Evolutionary conservation across 1,140 invertebrate genomes (phyloP).

Genomic region (Drosophila persimilis): DNA sequence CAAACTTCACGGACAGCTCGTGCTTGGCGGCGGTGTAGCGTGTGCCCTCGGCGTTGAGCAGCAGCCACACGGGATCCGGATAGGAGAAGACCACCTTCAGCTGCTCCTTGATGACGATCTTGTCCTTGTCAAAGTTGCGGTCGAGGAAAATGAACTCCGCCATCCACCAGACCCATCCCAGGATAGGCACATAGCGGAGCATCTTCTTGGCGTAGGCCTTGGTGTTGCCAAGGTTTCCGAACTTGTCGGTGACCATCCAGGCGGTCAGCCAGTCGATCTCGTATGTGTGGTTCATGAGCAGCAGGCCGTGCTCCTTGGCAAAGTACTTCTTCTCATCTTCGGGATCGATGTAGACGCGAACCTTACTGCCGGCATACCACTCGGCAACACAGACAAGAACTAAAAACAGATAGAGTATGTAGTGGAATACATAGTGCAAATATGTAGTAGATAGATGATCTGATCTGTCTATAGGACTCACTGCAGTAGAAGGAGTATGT

Average conservation of each 20-base stretch:
- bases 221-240: conserved; percentile 91
- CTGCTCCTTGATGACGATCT: conserved; percentile 90
- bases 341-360: conserved; percentile 90
- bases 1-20: conserved; percentile 93
- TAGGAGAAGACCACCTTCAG: conserved; percentile 92
- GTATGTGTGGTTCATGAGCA: conserved; percentile 97
- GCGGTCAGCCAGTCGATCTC: conserved; percentile 97
- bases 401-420: conserved; percentile 74
- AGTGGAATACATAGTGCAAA: not conserved
- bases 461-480: conserved; percentile 86
- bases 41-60: conserved; percentile 97
- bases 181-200: conserved; percentile 93
- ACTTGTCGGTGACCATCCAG: conserved; percentile 92
- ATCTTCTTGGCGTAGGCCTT: conserved; percentile 97
- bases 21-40: conserved; percentile 95
- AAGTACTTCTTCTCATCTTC: conserved; percentile 90
- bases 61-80: conserved; percentile 93
- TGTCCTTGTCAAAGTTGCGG: conserved; percentile 95
- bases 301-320: conserved; percentile 94
- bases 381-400: conserved; percentile 95
- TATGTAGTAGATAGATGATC: too few relatives aligned
- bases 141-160: conserved; percentile 96
- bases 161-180: conserved; percentile 98
- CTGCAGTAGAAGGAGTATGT: conserved; percentile 94
- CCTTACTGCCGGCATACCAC: conserved; percentile 93